Evolutionary conservation across 2,113 vertebrate species (phyloP).

Genomic region (Pangasianodon gigas): DNA sequence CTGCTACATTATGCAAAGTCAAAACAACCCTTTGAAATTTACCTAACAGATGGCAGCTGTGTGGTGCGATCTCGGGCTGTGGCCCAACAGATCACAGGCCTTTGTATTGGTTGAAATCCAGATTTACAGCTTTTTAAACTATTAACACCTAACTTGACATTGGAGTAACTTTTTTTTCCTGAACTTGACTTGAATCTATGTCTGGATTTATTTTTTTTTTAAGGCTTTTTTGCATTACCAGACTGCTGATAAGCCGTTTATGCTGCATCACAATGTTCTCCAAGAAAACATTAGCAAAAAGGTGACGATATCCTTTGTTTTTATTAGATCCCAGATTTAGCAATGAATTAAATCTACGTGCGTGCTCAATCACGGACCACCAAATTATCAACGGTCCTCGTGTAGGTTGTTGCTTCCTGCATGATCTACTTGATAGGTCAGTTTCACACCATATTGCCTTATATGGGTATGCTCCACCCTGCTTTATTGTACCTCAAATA

Average conservation of each 20-base stretch:
- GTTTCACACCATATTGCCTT: constrained; percentile 78
- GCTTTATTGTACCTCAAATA: constrained; percentile 67
- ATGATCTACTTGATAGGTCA: constrained; percentile 49
- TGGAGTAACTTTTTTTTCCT: constrained; percentile 35
- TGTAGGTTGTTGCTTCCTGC: constrained; percentile 56
- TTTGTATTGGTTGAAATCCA: constrained; percentile 51
- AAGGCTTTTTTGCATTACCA: constrained; percentile 51
- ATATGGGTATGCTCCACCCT: constrained; percentile 67
- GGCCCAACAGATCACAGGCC: constrained; percentile 29
- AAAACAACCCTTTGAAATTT: constrained; percentile 39
- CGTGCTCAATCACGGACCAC: constrained; percentile 49
- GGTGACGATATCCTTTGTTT: constrained; percentile 11
- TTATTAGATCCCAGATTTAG: constrained; percentile 35
- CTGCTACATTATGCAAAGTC: constrained; percentile 53
- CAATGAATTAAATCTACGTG: constrained; percentile 59
- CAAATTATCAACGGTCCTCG: constrained; percentile 42
- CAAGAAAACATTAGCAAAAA: constrained; percentile 11
- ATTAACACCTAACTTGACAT: constrained; percentile 53
- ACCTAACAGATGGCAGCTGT: constrained; percentile 43
- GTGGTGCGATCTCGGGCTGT: constrained; percentile 37
- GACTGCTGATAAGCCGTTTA: constrained; percentile 63
- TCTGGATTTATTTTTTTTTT: constrained; percentile 49
- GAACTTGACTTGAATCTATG: constrained; percentile 58
- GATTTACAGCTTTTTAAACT: constrained; percentile 40
- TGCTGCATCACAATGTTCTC: constrained; percentile 63